Evolutionary conservation across 2,888 invertebrate genomes (phyloP).

Genomic region (Bibio marci): DNA sequence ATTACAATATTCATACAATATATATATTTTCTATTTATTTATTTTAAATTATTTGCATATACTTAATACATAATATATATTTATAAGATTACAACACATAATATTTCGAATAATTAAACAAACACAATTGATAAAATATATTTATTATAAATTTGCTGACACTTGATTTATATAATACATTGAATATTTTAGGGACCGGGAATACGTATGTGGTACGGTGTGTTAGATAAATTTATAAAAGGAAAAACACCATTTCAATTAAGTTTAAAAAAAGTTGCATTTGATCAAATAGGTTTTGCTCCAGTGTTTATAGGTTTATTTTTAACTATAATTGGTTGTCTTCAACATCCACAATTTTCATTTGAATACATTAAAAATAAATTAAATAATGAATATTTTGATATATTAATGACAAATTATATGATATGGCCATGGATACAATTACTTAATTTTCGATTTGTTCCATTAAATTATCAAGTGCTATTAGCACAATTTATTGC

Average conservation of each 20-base stretch:
- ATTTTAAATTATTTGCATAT: too few species aligned
- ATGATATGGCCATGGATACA: constrained; percentile 76
- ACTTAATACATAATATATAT: too few species aligned
- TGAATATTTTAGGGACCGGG: constrained; percentile 54
- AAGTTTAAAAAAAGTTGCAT: constrained; percentile 47
- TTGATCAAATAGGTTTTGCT: constrained; percentile 60
- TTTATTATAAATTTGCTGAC: too few species aligned
- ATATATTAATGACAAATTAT: constrained; percentile 49
- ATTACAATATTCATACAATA: too few species aligned
- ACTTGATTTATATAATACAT: too few species aligned
- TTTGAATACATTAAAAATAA: constrained; percentile 33
- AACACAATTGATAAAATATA: too few species aligned
- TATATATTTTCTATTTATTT: too few species aligned
- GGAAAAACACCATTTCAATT: constrained; percentile 21
- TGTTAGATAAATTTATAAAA: constrained; percentile 42
- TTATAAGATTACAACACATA: too few species aligned
- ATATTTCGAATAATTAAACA: too few species aligned
- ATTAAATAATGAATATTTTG: constrained; percentile 38
- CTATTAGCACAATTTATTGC: constrained; percentile 60
- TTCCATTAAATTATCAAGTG: constrained; percentile 72
- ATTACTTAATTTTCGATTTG: constrained; percentile 62
- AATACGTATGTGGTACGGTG: constrained; percentile 50
- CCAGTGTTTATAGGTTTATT: constrained; percentile 43
- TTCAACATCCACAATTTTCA: constrained; percentile 15
- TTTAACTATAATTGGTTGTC: constrained; percentile 40